Evolutionary conservation across 2,797 vertebrate genomes (phyloP).

Genomic region (Lates japonicus): DNA sequence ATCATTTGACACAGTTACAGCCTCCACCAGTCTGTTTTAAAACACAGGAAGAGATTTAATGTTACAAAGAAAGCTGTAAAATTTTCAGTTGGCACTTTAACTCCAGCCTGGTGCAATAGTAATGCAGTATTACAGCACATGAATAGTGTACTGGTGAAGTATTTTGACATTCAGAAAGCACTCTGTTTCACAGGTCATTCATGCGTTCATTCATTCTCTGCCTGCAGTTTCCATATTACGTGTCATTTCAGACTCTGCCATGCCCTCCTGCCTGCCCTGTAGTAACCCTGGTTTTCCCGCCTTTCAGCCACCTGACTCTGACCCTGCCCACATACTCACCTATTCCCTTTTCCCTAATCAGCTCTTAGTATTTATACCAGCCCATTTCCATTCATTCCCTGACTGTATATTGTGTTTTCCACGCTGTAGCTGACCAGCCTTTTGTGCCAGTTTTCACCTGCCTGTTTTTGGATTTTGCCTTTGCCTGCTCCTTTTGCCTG

Average conservation of each 20-base stretch:
- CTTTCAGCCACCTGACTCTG: not conserved
- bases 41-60: not conserved
- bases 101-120: not conserved
- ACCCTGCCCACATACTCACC: not conserved
- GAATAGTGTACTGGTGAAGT: conserved; percentile 2
- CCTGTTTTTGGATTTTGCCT: not conserved
- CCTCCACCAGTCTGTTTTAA: conserved; percentile 5
- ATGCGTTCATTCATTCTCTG: not conserved
- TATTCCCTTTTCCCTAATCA: not conserved
- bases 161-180: conserved; percentile 26
- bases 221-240: not conserved
- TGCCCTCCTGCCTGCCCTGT: not conserved
- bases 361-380: not conserved
- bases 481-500: not conserved
- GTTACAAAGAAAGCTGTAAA: not conserved
- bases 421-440: not conserved
- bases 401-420: not conserved
- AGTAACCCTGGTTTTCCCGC: not conserved
- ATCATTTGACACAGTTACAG: conserved; percentile 17
- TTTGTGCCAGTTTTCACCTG: too few relatives aligned
- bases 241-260: not conserved
- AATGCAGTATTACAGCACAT: not conserved
- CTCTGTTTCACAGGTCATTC: not conserved
- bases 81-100: not conserved
- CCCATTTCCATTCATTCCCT: not conserved